Conservation (phyloP, 2,113 vertebrate genomes). For the Scalopus aquaticus region DNA sequence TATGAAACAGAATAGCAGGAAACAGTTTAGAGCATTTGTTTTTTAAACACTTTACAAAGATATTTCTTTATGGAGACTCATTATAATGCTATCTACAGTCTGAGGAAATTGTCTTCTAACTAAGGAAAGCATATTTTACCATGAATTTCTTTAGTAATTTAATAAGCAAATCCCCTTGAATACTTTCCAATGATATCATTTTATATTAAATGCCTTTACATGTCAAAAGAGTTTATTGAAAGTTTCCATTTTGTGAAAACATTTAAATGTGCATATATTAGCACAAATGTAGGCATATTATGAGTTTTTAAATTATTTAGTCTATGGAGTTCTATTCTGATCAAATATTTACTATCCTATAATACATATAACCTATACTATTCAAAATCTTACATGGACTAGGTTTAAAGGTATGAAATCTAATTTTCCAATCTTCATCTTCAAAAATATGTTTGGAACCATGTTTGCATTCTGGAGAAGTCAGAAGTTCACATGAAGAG, state of each 20-base stretch:
- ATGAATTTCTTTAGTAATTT: neutral
- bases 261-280: constrained; percentile 29
- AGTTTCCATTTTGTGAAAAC: neutral
- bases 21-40: neutral
- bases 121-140: constrained; percentile 7
- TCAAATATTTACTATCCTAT: neutral
- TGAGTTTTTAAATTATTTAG: neutral
- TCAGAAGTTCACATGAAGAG: neutral
- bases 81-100: neutral
- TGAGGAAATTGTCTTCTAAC: neutral
- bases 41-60: neutral
- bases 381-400: neutral
- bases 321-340: neutral
- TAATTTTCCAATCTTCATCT: neutral
- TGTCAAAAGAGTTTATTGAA: constrained; percentile 12
- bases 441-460: neutral
- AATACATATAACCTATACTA: neutral
- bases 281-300: neutral
- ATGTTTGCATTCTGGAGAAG: neutral
- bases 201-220: neutral
- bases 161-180: constrained; percentile 6
- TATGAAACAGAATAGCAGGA: neutral
- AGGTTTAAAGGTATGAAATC: neutral
- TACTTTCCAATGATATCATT: neutral
- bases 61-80: neutral